Base-by-base conservation (phyloP, 1,140 invertebrate species). In the Amyelois transitella region DNA sequence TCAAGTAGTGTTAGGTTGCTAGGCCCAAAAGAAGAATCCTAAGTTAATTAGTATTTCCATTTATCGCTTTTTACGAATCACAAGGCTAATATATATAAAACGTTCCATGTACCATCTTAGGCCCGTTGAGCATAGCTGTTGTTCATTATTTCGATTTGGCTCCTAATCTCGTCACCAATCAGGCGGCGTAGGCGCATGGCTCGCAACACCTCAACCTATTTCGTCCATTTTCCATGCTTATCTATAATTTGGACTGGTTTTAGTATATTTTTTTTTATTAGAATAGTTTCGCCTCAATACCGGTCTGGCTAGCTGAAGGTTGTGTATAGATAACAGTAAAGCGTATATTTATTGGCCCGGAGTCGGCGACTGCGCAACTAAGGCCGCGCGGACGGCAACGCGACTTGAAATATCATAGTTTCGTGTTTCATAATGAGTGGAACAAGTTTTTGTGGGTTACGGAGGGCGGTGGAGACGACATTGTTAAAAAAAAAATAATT, bases 241-340 rank as follows among this genome's bases (percentile, higher is more conserved):
- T 85, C 81, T 85, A 68, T 79, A 86, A 83, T 86, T 87, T 77
- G 76, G 81, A 86, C 84, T 86, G 81, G 84, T 87, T 87, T 75
- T 72, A 61, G 75, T 76, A n/a, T n/a, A n/a, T n/a, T n/a, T n/a
- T n/a, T 81, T 81, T 86, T 82, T 86, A 82, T 81, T 81, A 79
- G 80, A 76, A 85, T 81, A 84, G 79, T 84, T 85, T 87, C 76
- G 81, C 84, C 64, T 78, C 76, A 76, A 81, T 79, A 86, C 83
- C 81, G 81, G 83, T 86, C 69, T 70, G 71, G 66, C 69, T 77
- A 72, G 64, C 73, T 77, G 81, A 84, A 82, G 80, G 80, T 77
- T 85, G 77, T 81, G 71, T 77, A 81, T 77, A 84, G 81, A 87
- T 85, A 87, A 87, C 84, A 87, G 84, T 87, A 85, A 85, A 75